Conservation (phyloP, 2,888 invertebrate genomes). For the Ctena decussata region DNA sequence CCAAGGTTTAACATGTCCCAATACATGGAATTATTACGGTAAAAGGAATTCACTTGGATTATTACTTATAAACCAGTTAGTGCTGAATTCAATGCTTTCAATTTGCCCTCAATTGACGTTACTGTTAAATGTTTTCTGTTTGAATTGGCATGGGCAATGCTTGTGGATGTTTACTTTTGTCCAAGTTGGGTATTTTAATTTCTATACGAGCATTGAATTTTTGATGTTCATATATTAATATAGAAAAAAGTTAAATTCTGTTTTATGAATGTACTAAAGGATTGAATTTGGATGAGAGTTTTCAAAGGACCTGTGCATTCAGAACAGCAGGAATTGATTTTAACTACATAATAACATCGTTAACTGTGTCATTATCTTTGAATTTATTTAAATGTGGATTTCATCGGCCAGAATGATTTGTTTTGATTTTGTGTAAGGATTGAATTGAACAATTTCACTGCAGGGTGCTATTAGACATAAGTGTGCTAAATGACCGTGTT, state of each 20-base stretch:
- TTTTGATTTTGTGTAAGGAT: constrained; percentile 10
- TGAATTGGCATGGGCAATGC: background rate
- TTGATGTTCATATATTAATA: background rate
- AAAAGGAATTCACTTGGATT: background rate
- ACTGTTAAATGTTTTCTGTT: background rate
- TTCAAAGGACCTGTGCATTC: too few relatives aligned
- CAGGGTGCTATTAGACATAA: background rate
- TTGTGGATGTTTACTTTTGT: background rate
- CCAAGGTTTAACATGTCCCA: too few relatives aligned
- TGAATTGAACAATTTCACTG: constrained; percentile 5
- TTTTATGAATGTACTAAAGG: too few relatives aligned
- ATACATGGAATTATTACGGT: too few relatives aligned
- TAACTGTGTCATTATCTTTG: background rate
- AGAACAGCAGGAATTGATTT: background rate
- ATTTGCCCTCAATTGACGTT: background rate
- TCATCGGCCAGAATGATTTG: background rate
- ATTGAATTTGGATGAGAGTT: too few relatives aligned
- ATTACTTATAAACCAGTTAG: background rate
- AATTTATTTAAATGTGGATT: constrained; percentile 4
- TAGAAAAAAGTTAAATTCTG: background rate
- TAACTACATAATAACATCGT: background rate
- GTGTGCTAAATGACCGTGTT: constrained; percentile 11
- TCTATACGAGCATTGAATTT: background rate
- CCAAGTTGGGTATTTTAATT: background rate
- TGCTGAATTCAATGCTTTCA: background rate